These are phyloP conservation scores for Opisthograptis luteolata DNA, from an alignment of 2,888 invertebrate species.

Conservation along the genomic window DNA sequence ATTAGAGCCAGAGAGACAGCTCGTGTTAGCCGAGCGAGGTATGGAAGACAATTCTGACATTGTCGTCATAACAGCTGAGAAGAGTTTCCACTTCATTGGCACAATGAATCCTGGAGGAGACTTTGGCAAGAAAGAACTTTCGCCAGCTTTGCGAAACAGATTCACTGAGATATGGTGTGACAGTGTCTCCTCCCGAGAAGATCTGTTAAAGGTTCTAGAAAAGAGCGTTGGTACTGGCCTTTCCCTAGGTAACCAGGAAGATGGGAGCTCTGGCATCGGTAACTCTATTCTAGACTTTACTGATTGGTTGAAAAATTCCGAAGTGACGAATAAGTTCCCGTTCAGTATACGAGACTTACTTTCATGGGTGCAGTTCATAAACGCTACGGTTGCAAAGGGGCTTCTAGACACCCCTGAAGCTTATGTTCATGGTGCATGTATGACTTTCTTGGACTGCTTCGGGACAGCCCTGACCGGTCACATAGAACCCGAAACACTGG, in stretches of 20 bases:
- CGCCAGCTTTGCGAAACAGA: slow-evolving; percentile 97
- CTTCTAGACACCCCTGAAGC: slow-evolving; percentile 85
- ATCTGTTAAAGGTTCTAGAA: slow-evolving; percentile 91
- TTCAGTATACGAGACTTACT: slow-evolving; percentile 96
- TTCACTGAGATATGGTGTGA: slow-evolving; percentile 99
- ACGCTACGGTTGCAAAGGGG: slow-evolving; percentile 79
- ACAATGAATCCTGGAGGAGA: slow-evolving; percentile 99
- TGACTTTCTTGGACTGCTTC: slow-evolving; percentile 96
- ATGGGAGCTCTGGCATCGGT: slow-evolving; percentile 85
- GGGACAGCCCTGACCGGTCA: slow-evolving; percentile 92
- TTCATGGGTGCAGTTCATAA: slow-evolving; percentile 96
- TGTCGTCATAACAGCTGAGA: slow-evolving; percentile 86
- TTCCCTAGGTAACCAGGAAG: slow-evolving; percentile 79
- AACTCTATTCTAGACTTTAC: slow-evolving; percentile 91
- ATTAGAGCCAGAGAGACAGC: slow-evolving; percentile 95
- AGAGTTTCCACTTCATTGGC: slow-evolving; percentile 95
- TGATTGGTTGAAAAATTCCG: slow-evolving; percentile 88
- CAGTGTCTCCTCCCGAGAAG: slow-evolving; percentile 87
- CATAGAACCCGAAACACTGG: slow-evolving; percentile 84
- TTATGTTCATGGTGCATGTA: slow-evolving; percentile 94
- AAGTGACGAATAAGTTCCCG: slow-evolving; percentile 90
- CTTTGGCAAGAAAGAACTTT: slow-evolving; percentile 99
- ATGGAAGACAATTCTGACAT: slow-evolving; percentile 85
- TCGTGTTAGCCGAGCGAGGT: slow-evolving; percentile 96
- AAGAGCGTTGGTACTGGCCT: slow-evolving; percentile 88